Base-by-base conservation (phyloP, 2,888 invertebrate species). In the Tachystola acroxantha region DNA sequence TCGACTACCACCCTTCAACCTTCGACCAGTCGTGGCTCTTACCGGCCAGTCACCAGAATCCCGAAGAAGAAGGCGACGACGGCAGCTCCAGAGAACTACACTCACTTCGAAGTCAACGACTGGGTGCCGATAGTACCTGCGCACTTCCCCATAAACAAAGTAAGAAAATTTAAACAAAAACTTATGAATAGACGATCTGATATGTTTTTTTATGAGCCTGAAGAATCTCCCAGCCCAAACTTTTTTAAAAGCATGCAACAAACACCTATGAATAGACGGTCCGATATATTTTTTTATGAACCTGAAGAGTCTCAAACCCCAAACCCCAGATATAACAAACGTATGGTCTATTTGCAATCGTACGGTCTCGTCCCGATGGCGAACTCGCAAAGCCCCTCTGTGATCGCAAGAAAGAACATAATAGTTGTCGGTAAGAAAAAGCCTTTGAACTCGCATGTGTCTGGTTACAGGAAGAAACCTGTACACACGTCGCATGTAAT, bases 71-170 rank as follows among this genome's bases (percentile, higher is more conserved):
- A 60, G 52, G 58, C 64, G 25, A 64, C 71, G 24, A 66, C 70
- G 20, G 56, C 64, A 26, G 47, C 55, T 31, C 51, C 62, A 14
- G 49, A 55, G 13, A 74, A 69, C 41, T 65, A 65, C 34, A 65
- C 67, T 16, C 50, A 61, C 37, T 56, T 70, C 19, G 61, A 67
- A 50, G 55, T 60, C 5, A 84, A 81, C 45, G 87, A 85, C 41
- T 88, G 88, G 88, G 64, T 86, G 28, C 88, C 88, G 13, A 80
- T 87, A 31, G 45, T 77, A 43, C 86, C 87, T 7, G 64, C 79
- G 10, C 78, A 82, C 54, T 81, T 64, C 48, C 53, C 66, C 2
- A 14, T 37, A 14, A 41, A 37, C 20, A 68, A 60, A 39, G 50
- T 55, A 51, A 69, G 53, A 56, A 57, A 50, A 37, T 49, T 53